Percentiles rank a stretch among this genome's conserved stretches.
phyloP scores from a whole-genome alignment of 2,888 invertebrate genomes.

The Parnassius orleans region DNA sequence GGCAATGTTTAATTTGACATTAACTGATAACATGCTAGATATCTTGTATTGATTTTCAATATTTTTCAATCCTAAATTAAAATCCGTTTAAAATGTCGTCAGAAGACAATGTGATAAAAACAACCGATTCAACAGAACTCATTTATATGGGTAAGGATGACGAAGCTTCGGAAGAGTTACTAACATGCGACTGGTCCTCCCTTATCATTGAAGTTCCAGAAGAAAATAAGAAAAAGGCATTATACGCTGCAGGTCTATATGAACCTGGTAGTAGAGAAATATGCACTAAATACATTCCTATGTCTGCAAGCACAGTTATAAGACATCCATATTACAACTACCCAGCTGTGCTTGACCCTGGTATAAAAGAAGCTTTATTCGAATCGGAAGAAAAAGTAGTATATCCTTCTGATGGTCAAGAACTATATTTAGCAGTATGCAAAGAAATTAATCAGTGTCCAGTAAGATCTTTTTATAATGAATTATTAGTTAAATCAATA shows the following conservation, averaged over 20 bases:
- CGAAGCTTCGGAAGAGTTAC: slow-evolving; percentile 54
- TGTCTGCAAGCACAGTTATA: slow-evolving; percentile 55
- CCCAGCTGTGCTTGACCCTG: slow-evolving; percentile 61
- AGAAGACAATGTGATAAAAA: slow-evolving; percentile 7
- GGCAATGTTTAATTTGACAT: neutral
- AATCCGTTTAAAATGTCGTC: slow-evolving; percentile 32
- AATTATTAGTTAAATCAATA: slow-evolving; percentile 46
- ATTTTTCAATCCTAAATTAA: neutral
- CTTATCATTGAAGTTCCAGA: slow-evolving; percentile 39
- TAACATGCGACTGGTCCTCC: slow-evolving; percentile 63
- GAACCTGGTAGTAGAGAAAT: slow-evolving; percentile 56
- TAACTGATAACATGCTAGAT: neutral
- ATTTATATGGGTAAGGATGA: slow-evolving; percentile 35
- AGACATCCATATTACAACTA: slow-evolving; percentile 61
- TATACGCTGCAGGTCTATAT: slow-evolving; percentile 46
- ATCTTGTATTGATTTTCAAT: neutral
- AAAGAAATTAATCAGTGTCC: slow-evolving; percentile 55
- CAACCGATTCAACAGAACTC: slow-evolving; percentile 29
- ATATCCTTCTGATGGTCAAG: slow-evolving; percentile 61
- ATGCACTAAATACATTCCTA: slow-evolving; percentile 51
- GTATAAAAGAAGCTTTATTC: slow-evolving; percentile 52
- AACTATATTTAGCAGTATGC: slow-evolving; percentile 54
- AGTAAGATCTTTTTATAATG: slow-evolving; percentile 47
- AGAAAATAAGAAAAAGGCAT: slow-evolving; percentile 43
- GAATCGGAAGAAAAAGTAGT: slow-evolving; percentile 38